Percentiles rank a stretch among this genome's conserved stretches.
These are phyloP conservation scores for Columbina picui DNA, from an alignment of 2,113 vertebrate species.

Conservation along the genomic window DNA sequence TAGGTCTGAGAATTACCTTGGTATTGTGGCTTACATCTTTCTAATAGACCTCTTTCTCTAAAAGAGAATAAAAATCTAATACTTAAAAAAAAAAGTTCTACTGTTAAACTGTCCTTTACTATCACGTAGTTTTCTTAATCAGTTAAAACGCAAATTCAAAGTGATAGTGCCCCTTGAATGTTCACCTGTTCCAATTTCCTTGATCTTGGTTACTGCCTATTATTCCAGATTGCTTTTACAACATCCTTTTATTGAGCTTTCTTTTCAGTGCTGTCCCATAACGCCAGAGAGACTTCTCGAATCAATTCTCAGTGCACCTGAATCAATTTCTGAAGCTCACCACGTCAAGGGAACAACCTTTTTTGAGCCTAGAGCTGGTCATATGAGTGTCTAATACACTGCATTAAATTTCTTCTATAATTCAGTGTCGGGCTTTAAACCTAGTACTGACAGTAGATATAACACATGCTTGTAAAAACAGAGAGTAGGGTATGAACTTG, in stretches of 20 bases:
- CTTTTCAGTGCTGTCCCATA: not conserved
- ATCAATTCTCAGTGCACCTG: conserved; percentile 55
- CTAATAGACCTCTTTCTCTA: not conserved
- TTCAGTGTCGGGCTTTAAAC: conserved; percentile 47
- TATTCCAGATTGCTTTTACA: conserved; percentile 15
- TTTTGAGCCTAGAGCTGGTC: not conserved
- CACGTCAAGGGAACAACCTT: conserved; percentile 41
- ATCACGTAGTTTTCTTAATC: not conserved
- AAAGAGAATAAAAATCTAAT: not conserved
- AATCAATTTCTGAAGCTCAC: conserved; percentile 64
- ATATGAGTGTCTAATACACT: not conserved
- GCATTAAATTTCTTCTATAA: conserved; percentile 40
- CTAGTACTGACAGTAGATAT: not conserved
- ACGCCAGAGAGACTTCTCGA: conserved; percentile 37
- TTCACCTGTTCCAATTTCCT: not conserved
- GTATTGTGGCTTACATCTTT: not conserved
- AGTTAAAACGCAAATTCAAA: not conserved
- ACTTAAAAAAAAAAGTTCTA: not conserved
- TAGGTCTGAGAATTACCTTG: not conserved
- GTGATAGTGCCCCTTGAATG: not conserved
- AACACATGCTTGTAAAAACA: conserved; percentile 19
- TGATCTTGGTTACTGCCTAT: not conserved
- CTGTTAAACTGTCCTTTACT: not conserved
- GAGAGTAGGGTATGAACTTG: not conserved
- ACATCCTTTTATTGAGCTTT: conserved; percentile 43